phyloP scores from a whole-genome alignment of 2,113 vertebrate species.

The Aptenodytes forsteri region DNA sequence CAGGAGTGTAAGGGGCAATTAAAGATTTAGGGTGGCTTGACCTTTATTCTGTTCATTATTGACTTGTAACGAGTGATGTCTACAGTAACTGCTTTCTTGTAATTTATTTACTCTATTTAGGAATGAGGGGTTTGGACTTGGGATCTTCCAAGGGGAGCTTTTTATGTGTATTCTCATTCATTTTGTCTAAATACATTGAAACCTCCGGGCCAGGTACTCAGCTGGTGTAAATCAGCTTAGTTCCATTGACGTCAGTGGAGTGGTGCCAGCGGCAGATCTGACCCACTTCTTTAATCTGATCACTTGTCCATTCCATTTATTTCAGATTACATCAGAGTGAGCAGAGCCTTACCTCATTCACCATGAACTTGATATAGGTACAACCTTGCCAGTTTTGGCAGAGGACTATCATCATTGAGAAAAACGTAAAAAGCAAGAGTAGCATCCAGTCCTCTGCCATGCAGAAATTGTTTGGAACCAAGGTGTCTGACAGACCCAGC shows the following conservation, averaged over 20 bases:
- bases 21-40: constrained; percentile 25
- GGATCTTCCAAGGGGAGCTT: not conserved
- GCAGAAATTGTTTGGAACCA: not conserved
- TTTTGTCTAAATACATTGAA: constrained; percentile 30
- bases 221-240: constrained; percentile 59
- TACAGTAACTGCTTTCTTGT: not conserved
- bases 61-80: not conserved
- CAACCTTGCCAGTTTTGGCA: constrained; percentile 6
- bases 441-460: not conserved
- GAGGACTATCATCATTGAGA: not conserved
- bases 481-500: not conserved
- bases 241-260: constrained; percentile 60
- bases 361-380: not conserved
- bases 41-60: constrained; percentile 1
- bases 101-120: constrained; percentile 15
- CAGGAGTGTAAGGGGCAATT: not conserved
- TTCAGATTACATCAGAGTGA: constrained; percentile 52
- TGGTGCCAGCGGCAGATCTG: not conserved
- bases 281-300: constrained; percentile 67
- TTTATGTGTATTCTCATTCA: constrained; percentile 7
- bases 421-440: not conserved
- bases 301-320: constrained; percentile 54
- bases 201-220: constrained; percentile 11
- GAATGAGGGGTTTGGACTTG: not conserved
- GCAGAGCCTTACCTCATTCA: constrained; percentile 30